Percentiles rank a stretch among this genome's conserved stretches.
phyloP scores from a whole-genome alignment of 2,888 invertebrate species.

The Eupithecia subumbrata region DNA sequence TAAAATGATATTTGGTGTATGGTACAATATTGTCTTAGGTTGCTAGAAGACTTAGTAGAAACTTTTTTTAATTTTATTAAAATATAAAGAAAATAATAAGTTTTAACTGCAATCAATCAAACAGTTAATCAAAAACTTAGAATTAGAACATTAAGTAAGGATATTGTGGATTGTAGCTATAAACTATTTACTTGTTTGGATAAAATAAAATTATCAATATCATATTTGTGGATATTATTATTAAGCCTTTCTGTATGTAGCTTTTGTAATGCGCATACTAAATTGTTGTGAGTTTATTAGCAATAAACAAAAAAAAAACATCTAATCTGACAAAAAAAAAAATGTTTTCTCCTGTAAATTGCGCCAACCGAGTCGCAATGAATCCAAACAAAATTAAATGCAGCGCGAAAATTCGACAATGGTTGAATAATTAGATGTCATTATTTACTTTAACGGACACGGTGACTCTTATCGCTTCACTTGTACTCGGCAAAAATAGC shows the following conservation, averaged over 20 bases:
- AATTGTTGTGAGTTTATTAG: no score
- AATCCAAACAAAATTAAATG: slow-evolving; percentile 75
- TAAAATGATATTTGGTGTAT: slow-evolving; percentile 72
- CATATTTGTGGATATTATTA: no score
- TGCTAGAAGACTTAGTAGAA: neutral
- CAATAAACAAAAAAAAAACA: neutral
- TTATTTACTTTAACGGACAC: slow-evolving; percentile 57
- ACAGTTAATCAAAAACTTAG: no score
- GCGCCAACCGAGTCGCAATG: neutral
- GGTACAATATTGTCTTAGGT: slow-evolving; percentile 47
- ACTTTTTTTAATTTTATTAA: no score
- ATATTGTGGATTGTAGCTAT: no score
- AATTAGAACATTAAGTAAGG: no score
- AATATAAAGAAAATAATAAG: no score
- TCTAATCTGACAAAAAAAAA: neutral
- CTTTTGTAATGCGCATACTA: no score
- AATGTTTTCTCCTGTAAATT: neutral
- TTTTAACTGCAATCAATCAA: no score
- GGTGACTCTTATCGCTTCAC: slow-evolving; percentile 60
- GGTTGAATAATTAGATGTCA: slow-evolving; percentile 74
- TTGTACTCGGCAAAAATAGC: slow-evolving; percentile 42
- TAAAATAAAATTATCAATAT: no score
- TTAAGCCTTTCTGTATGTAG: no score
- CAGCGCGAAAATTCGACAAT: slow-evolving; percentile 74
- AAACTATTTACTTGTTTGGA: no score